These are phyloP conservation scores for Perognathus longimembris DNA, from an alignment of 2,113 vertebrate genomes.

Conservation along the genomic window DNA sequence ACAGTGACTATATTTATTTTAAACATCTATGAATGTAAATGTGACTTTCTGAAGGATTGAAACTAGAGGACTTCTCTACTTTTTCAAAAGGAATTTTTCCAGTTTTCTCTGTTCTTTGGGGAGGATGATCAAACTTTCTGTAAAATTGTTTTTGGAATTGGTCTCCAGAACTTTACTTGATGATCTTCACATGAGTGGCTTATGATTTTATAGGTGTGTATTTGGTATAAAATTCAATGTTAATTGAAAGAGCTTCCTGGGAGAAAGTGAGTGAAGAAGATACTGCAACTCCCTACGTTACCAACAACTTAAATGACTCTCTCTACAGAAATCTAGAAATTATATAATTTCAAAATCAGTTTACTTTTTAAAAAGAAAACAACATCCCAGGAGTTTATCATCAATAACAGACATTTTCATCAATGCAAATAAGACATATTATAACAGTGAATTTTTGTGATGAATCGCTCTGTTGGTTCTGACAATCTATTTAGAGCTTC, in stretches of 20 bases:
- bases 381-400: background rate
- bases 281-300: background rate
- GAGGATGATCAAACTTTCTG: background rate
- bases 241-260: background rate
- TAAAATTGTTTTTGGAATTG: slow-evolving; percentile 27
- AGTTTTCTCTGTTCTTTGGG: background rate
- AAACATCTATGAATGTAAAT: slow-evolving; percentile 5
- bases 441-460: background rate
- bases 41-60: background rate
- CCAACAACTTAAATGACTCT: background rate
- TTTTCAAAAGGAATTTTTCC: background rate
- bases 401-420: background rate
- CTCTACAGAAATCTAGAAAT: slow-evolving; percentile 1
- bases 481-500: slow-evolving; percentile 24
- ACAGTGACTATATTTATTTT: background rate
- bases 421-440: background rate
- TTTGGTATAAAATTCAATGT: background rate
- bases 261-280: background rate
- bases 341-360: background rate
- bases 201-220: background rate
- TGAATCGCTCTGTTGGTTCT: background rate
- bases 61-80: background rate
- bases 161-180: background rate
- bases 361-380: background rate
- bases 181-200: background rate